Percentiles rank a stretch among this genome's conserved stretches.
Evolutionary conservation across 1,140 invertebrate genomes (phyloP).

Genomic region (Pogonomyrmex californicus): DNA sequence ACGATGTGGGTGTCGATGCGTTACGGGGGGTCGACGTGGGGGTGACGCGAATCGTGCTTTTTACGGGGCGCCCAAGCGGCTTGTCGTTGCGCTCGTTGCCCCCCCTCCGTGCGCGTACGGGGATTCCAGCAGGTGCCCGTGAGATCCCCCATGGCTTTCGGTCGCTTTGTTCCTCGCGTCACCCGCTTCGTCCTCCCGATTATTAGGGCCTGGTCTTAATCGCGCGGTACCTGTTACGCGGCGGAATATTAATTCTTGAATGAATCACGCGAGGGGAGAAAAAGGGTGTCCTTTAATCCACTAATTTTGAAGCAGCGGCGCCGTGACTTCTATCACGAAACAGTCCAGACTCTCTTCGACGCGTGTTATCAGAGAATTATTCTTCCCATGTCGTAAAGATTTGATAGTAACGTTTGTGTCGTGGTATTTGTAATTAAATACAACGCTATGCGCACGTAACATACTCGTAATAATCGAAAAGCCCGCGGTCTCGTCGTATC

Average conservation of each 20-base stretch:
- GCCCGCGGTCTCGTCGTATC: neutral
- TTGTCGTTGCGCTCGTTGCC: slow-evolving; percentile 71
- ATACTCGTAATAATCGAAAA: neutral
- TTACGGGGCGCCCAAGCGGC: slow-evolving; percentile 70
- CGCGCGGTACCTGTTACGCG: slow-evolving; percentile 33
- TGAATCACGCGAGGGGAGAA: neutral
- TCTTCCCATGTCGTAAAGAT: neutral
- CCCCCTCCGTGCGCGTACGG: slow-evolving; percentile 16
- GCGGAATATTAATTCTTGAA: slow-evolving; percentile 33
- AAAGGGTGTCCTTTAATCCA: neutral
- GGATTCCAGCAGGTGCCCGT: slow-evolving; percentile 71
- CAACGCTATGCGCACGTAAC: neutral
- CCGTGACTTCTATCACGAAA: slow-evolving; percentile 5
- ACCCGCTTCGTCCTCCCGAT: slow-evolving; percentile 37
- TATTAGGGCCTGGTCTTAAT: slow-evolving; percentile 55
- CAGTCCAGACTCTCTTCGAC: neutral
- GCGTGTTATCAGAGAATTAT: neutral
- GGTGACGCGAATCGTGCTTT: slow-evolving; percentile 70
- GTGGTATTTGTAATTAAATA: neutral
- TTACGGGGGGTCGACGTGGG: slow-evolving; percentile 65
- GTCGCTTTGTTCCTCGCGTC: slow-evolving; percentile 52
- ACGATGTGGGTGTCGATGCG: slow-evolving; percentile 66
- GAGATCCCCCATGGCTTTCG: slow-evolving; percentile 42
- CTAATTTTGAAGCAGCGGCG: neutral
- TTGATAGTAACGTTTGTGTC: neutral